These are phyloP conservation scores for Parazoanthus atlanticus DNA, from an alignment of 92 coral and sea anemone genomes.

Conservation along the genomic window DNA sequence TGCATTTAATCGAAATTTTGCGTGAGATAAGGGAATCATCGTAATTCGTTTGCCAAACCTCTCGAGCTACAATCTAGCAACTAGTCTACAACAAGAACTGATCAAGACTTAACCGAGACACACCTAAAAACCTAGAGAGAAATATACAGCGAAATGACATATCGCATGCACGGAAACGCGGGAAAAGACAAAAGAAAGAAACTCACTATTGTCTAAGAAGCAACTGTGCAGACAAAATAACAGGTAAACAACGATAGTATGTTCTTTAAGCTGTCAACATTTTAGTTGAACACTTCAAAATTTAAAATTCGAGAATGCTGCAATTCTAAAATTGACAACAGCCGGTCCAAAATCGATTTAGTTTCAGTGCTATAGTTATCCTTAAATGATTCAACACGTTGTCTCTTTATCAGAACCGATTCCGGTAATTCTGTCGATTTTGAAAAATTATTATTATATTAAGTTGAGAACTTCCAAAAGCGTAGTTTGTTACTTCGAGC, in stretches of 20 bases:
- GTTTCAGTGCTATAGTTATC: neutral
- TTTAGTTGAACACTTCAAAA: neutral
- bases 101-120: neutral
- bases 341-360: too few species aligned
- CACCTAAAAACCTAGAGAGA: neutral
- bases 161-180: neutral
- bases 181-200: neutral
- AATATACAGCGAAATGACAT: too few species aligned
- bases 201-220: neutral
- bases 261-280: neutral
- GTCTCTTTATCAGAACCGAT: neutral
- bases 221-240: neutral
- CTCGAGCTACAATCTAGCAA: too few species aligned
- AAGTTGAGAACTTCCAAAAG: neutral
- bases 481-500: neutral
- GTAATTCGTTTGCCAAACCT: too few species aligned
- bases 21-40: neutral
- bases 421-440: conserved; percentile 25
- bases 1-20: neutral
- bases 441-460: neutral
- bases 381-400: neutral
- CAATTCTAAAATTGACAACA: neutral
- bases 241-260: neutral
- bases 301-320: neutral
- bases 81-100: neutral